Evolutionary conservation across 1,140 invertebrate genomes (phyloP).

Genomic region (Sesamia nonagrioides): DNA sequence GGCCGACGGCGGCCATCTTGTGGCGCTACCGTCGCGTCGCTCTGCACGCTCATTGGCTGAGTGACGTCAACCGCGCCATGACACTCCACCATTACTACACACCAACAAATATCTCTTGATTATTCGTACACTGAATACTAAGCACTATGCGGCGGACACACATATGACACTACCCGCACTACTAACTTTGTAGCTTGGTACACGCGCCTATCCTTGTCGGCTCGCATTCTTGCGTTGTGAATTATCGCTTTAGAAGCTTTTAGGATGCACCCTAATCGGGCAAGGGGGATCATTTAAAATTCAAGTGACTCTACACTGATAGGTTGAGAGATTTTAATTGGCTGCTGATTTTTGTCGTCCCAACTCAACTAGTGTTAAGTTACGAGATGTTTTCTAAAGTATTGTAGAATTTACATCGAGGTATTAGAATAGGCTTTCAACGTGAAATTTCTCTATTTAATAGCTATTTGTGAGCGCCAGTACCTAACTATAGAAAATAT

Average conservation of each 20-base stretch:
- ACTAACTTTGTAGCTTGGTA: constrained; percentile 58
- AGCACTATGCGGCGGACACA: constrained; percentile 20
- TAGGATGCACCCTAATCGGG: constrained; percentile 83
- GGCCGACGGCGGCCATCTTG: constrained; percentile 84
- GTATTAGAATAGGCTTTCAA: constrained; percentile 41
- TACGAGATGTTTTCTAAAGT: constrained; percentile 25
- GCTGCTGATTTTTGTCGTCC: constrained; percentile 67
- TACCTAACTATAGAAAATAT: constrained; percentile 22
- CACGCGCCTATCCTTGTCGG: constrained; percentile 77
- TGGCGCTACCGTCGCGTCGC: constrained; percentile 80
- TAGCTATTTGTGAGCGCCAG: not conserved
- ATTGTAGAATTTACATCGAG: constrained; percentile 32
- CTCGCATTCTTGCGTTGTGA: constrained; percentile 81
- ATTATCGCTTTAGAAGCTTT: constrained; percentile 83
- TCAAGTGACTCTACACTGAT: constrained; percentile 67
- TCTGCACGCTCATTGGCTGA: constrained; percentile 80
- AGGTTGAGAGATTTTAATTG: constrained; percentile 78
- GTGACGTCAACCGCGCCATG: constrained; percentile 84
- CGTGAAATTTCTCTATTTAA: constrained; percentile 34
- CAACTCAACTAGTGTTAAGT: constrained; percentile 42
- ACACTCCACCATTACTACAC: constrained; percentile 80
- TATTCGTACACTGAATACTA: constrained; percentile 54
- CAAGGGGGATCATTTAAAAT: constrained; percentile 76
- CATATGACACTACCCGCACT: constrained; percentile 39
- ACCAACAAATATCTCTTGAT: constrained; percentile 64